Evolutionary conservation across 2,888 invertebrate species (phyloP), one percentile per base, ranked within the genome.

Genomic region (Melieria picta): DNA sequence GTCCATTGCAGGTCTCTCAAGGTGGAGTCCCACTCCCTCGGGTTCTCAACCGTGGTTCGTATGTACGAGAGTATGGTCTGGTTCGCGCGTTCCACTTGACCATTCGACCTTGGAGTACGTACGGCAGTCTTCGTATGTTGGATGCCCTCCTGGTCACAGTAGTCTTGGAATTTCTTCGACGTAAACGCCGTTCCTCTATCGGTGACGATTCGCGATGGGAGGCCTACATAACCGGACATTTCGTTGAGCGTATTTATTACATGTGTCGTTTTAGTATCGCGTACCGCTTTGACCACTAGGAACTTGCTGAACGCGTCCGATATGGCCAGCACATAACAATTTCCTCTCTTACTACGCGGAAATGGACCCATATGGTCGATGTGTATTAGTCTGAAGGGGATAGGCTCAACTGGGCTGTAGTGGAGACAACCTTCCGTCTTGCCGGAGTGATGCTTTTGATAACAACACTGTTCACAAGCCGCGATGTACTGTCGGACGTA

Each of bases 401-500:
- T 72, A 30, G 74, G 70, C 46, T 67, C 58, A 9, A 52, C 6
- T 11, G 74, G 67, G 46, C 76, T 76, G n/a, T 64, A 48, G 68
- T 80, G 73, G n/a, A 80, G 13, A 6, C 72, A 45, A 46, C 62
- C 72, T 58, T 61, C 67, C 1, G 30, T 75, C 52, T 76, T 76
- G 16, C 79, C 79, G 10, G 76, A 50, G n/a, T 64, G 62, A 4
- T 76, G 71, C 73, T 86, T 86, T 13, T 79, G 77, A 65, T 83
- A 84, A 5, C 84, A 65, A 72, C 86, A 88, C 5, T 83, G 76
- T 1, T 87, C 75, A 73, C 86, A 87, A 5, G 82, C 78, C 0
- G 68, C 65, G 10, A 87, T 83, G 72, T 88, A 86, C 66, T 84
- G 79, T 65, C 81, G 79, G 0, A 86, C 81, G 52, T 83, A 84